Percentiles rank a stretch among this genome's conserved stretches.
Conservation (phyloP, 2,888 invertebrate species). For the Agrypnus murinus region DNA sequence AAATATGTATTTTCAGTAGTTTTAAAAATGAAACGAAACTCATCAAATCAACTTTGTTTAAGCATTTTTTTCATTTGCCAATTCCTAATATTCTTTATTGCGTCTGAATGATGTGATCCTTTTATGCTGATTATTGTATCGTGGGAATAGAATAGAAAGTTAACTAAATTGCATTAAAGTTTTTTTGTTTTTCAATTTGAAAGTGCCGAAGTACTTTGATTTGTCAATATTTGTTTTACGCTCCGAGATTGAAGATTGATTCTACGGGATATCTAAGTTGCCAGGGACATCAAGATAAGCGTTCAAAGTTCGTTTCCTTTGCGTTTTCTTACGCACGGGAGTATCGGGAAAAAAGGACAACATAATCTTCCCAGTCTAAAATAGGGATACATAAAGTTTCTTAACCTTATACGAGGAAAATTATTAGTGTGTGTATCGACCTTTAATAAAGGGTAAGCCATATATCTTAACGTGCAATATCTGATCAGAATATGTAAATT, state of each 20-base stretch:
- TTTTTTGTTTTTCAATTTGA: conserved; percentile 37
- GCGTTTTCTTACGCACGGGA: neutral
- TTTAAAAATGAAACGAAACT: too few relatives aligned
- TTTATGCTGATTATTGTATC: neutral
- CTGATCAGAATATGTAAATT: conserved; percentile 33
- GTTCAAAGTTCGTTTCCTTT: neutral
- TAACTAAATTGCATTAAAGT: conserved; percentile 29
- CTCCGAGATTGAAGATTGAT: conserved; percentile 30
- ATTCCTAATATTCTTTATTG: too few relatives aligned
- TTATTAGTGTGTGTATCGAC: conserved; percentile 45
- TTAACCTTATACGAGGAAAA: conserved; percentile 30
- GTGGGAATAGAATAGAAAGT: conserved; percentile 5
- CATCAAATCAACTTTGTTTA: too few relatives aligned
- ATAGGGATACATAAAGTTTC: conserved; percentile 1
- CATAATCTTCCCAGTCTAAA: neutral
- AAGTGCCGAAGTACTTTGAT: conserved; percentile 33
- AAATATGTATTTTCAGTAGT: too few relatives aligned
- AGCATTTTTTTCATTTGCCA: too few relatives aligned
- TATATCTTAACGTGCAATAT: conserved; percentile 45
- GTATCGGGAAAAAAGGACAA: conserved; percentile 3
- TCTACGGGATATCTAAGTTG: neutral
- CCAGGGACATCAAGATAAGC: conserved; percentile 24
- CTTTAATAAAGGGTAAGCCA: conserved; percentile 43
- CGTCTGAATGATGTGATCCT: too few relatives aligned
- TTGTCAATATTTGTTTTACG: conserved; percentile 41